Conservation (phyloP, 2,113 vertebrate species). For the Colinus virginianus region DNA sequence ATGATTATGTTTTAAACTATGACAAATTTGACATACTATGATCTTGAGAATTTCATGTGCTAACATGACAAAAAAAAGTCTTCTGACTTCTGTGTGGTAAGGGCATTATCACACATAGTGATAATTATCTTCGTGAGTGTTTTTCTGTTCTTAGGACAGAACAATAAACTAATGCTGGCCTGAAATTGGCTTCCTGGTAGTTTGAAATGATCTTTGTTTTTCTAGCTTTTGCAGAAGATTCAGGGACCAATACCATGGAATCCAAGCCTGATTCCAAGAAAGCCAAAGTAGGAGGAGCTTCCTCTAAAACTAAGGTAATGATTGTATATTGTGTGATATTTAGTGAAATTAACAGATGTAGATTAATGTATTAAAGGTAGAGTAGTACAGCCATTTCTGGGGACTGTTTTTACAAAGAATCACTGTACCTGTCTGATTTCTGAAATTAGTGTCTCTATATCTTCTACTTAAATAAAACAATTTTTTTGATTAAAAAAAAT, state of each 20-base stretch:
- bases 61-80: background rate
- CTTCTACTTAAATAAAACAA: background rate
- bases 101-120: accelerated
- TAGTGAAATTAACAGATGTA: background rate
- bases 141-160: background rate
- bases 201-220: constrained; percentile 35
- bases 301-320: constrained; percentile 89
- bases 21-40: background rate
- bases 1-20: background rate
- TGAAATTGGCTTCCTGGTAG: background rate
- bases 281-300: constrained; percentile 78
- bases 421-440: background rate
- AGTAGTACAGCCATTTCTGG: background rate
- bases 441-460: background rate
- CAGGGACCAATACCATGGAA: constrained; percentile 73
- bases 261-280: constrained; percentile 90
- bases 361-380: accelerated
- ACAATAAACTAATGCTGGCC: background rate
- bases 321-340: background rate
- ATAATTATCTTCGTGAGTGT: background rate
- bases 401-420: background rate
- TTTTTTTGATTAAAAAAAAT: background rate
- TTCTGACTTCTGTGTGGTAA: background rate
- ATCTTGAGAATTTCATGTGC: background rate
- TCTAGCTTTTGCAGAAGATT: constrained; percentile 84